Base-by-base conservation (phyloP, 2,113 vertebrate species). In the Vireo altiloquus region DNA sequence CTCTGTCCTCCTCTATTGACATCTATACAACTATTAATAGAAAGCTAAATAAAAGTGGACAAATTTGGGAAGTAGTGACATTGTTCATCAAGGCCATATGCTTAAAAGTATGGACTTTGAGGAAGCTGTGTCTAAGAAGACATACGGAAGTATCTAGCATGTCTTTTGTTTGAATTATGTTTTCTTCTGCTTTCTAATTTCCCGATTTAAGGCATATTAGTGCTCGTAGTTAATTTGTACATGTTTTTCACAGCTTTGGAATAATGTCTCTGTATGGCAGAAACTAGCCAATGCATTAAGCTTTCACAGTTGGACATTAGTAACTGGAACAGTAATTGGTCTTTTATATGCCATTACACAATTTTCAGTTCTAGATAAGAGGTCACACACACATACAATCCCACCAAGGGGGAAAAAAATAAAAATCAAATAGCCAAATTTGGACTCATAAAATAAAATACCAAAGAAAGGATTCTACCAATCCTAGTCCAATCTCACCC, bases 321-420 rank as follows among this genome's bases (percentile, higher is more conserved):
- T 19, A 88, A 57, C 44, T 60, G 42, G 12, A 44, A 89, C 5
- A 77, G 37, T 21, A 47, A 18, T 16, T 68, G 19, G 24, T 56
- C 53, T 76, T 27, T 22, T 10, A 64, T 14, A 39, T 0, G 3
- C 3, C 9, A 44, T 16, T 52, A 82, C 22, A 44, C 37, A 87
- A 85, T 56, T 87, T 71, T 66, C 52, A 57, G 6, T 35, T 83
- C 24, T 44, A 61, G 15, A 16, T 39, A 10, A 39, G 19, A 56
- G 18, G 20, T 76, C 35, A 50, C 7, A 53, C 8, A 33, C 7
- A 47, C 18, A 54, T 2, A 15, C 7, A 52, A 13, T 2, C 6
- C 15, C 18, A 15, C 9, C 10, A 44, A 31, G 1, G 0, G 7
- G 24, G n/a, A 23, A 13, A n/a, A 16, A 40, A 31, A 8, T 6